Percentiles rank a stretch among this genome's conserved stretches.
phyloP scores from a whole-genome alignment of 2,797 vertebrate species.

The Atherinosoma microstoma region DNA sequence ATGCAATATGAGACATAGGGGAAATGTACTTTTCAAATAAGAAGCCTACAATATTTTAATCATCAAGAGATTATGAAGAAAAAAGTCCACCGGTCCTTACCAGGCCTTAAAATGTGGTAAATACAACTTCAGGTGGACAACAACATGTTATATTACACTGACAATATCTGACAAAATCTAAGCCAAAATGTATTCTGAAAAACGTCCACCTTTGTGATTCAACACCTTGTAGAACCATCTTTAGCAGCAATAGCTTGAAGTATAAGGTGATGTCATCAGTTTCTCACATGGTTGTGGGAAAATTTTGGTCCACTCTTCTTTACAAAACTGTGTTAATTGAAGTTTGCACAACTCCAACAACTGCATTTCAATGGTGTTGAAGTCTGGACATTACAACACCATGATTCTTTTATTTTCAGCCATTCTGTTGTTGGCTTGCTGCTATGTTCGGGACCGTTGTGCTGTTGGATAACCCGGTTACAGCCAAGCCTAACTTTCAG shows the following conservation, averaged over 20 bases:
- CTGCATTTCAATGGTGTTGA: too few relatives aligned
- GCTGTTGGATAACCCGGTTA: neutral
- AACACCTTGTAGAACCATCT: neutral
- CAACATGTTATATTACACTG: neutral
- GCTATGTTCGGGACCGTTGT: neutral
- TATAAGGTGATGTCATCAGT: too few relatives aligned
- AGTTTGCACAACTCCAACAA: too few relatives aligned
- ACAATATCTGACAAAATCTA: neutral
- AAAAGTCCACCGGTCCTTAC: neutral
- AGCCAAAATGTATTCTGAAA: neutral
- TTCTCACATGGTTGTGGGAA: too few relatives aligned
- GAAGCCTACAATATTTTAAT: neutral
- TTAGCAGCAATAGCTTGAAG: neutral
- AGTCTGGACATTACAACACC: too few relatives aligned
- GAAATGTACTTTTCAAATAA: neutral
- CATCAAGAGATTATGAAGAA: neutral
- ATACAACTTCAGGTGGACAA: neutral
- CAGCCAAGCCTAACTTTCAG: too few relatives aligned
- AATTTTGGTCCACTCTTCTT: too few relatives aligned
- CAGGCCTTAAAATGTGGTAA: neutral
- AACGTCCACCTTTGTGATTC: neutral
- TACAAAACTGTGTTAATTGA: too few relatives aligned
- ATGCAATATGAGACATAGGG: neutral
- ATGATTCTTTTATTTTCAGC: too few relatives aligned
- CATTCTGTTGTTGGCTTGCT: too few relatives aligned